Percentiles rank a stretch among this genome's conserved stretches.
Conservation (phyloP, 2,113 vertebrate species). For the Heterotis niloticus region DNA sequence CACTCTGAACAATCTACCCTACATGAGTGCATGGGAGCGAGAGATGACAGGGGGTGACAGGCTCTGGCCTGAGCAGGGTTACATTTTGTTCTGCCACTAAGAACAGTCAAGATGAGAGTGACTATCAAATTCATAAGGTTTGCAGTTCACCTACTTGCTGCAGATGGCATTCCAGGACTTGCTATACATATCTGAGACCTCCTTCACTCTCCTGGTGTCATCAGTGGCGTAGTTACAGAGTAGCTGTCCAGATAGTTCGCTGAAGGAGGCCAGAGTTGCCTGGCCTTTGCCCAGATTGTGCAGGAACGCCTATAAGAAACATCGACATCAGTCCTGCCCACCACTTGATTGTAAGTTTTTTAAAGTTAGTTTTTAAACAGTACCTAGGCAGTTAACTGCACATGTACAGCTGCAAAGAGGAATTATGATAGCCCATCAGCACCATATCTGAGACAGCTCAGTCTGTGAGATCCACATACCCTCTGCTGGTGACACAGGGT, state of each 20-base stretch:
- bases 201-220: slow-evolving; percentile 87
- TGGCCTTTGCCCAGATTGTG: slow-evolving; percentile 82
- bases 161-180: slow-evolving; percentile 79
- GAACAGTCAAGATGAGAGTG: too few species aligned
- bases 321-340: background rate
- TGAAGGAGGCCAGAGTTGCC: slow-evolving; percentile 70
- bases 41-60: background rate
- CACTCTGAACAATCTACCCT: background rate
- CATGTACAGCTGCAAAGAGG: background rate
- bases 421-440: background rate
- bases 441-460: background rate
- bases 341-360: too few species aligned
- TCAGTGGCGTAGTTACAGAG: slow-evolving; percentile 79
- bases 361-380: too few species aligned
- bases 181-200: slow-evolving; percentile 78
- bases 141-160: slow-evolving; percentile 67
- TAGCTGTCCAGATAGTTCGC: slow-evolving; percentile 83
- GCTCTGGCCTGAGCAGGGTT: too few species aligned
- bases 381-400: too few species aligned
- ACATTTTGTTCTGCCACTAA: too few species aligned
- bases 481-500: slow-evolving; percentile 50
- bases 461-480: slow-evolving; percentile 52
- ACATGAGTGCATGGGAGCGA: background rate
- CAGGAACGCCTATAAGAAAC: slow-evolving; percentile 66
- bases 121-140: background rate